phyloP scores from a whole-genome alignment of 2,888 invertebrate species.

The Hoplodrina ambigua region DNA sequence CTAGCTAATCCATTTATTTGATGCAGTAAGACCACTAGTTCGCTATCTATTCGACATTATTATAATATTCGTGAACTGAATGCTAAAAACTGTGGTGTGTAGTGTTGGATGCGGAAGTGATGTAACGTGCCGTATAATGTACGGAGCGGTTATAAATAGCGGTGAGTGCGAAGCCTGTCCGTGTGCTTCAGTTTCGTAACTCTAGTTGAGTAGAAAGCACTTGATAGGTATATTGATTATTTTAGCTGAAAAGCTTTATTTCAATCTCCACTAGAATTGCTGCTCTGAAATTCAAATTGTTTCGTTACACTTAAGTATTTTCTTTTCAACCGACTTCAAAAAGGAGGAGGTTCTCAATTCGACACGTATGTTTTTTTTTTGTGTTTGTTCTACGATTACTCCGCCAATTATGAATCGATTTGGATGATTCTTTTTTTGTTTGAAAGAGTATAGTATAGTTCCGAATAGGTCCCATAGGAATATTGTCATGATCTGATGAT shows the following conservation, averaged over 20 bases:
- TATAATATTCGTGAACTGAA: constrained; percentile 27
- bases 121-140: constrained; percentile 25
- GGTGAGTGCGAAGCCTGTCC: constrained; percentile 29
- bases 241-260: constrained; percentile 14
- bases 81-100: constrained; percentile 13
- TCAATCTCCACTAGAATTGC: not conserved
- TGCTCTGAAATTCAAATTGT: not conserved
- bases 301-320: too few species aligned
- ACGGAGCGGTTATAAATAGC: constrained; percentile 29
- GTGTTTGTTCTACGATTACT: too few species aligned
- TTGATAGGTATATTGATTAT: constrained; percentile 12
- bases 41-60: constrained; percentile 10
- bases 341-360: too few species aligned
- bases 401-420: too few species aligned
- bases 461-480: too few species aligned
- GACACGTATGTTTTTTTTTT: too few species aligned
- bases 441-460: too few species aligned
- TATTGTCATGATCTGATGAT: too few species aligned
- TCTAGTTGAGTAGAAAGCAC: not conserved
- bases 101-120: constrained; percentile 37
- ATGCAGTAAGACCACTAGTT: not conserved
- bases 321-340: too few species aligned
- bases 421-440: too few species aligned
- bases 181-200: constrained; percentile 32
- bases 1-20: constrained; percentile 32